Base-by-base conservation (phyloP, 2,113 vertebrate species). In the Urocynchramus pylzowi region DNA sequence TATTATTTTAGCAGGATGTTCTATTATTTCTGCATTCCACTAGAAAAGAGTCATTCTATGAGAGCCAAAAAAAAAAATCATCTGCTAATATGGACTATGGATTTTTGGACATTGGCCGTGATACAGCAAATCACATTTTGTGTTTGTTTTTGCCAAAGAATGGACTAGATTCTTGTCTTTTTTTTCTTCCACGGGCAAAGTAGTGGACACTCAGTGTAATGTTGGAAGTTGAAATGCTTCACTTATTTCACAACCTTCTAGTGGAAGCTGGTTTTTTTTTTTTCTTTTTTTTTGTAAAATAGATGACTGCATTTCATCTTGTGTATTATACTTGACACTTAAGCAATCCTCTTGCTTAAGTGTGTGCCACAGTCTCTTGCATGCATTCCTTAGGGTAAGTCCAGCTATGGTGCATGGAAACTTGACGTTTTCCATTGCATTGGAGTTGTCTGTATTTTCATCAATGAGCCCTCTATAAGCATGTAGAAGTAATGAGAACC, bases 41-140 rank as follows among this genome's bases (percentile, higher is more conserved):
- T 88, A 88, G 45, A 84, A 50, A 74, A 67, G 47, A 85, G 42
- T 27, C 42, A 47, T 88, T 94, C 78, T 95, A 39, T 87, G 50
- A 54, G 81, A 85, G 78, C 61, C 49, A 84, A 52, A 63, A 84
- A 83, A 90, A 49, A 39, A 61, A 52, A 52, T 27, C 30, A 30
- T 20, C 61, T 42, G 61, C 69, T 74, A 80, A 76, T 95, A 31
- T 75, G 94, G 93, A 95, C 90, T 96, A 84, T 96, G 93, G 90
- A 92, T 92, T 91, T 93, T 94, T 97, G 95, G 87, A 90, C 91
- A 88, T 89, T 90, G 94, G 83, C 61, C 69, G 15, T 93, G 87
- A 53, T 92, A 93, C 91, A 95, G 70, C 54, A 83, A 56, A 76
- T 91, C 63, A n/a, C 79, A 60, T 90, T 94, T 85, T 85, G 5